Percentiles rank a stretch among this genome's conserved stretches.
Evolutionary conservation across 2,113 vertebrate species (phyloP).

Genomic region (Uropsilus gracilis): DNA sequence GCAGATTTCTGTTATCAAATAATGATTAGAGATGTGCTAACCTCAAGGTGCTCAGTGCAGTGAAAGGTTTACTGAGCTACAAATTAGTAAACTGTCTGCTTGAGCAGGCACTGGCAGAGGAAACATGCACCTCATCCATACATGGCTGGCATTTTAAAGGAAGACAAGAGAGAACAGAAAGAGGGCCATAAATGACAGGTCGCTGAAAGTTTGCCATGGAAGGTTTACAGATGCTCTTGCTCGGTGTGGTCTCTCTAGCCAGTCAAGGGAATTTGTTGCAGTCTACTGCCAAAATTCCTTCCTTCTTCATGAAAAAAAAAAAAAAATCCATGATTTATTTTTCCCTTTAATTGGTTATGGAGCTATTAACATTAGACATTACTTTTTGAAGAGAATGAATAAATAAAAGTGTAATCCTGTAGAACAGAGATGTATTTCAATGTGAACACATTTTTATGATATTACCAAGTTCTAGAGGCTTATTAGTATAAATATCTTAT

Average conservation of each 20-base stretch:
- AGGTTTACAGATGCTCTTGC: constrained; percentile 84
- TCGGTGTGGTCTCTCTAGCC: constrained; percentile 74
- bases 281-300: constrained; percentile 78
- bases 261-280: constrained; percentile 62
- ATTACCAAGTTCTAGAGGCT: constrained; percentile 30
- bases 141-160: constrained; percentile 84
- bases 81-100: constrained; percentile 93
- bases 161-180: constrained; percentile 83
- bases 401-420: background rate
- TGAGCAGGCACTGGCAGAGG: constrained; percentile 88
- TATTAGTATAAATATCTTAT: constrained; percentile 40
- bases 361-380: constrained; percentile 31
- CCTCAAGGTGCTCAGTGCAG: constrained; percentile 95
- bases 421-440: constrained; percentile 21
- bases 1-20: constrained; percentile 99
- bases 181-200: constrained; percentile 76
- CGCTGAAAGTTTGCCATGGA: constrained; percentile 82
- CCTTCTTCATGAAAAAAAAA: constrained; percentile 70
- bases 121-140: constrained; percentile 83
- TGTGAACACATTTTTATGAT: background rate
- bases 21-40: constrained; percentile 98
- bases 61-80: constrained; percentile 92
- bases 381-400: constrained; percentile 31
- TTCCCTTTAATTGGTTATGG: constrained; percentile 52
- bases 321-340: constrained; percentile 68